Conservation (phyloP, 1,140 invertebrate species). For the Pseudomyrmex sp. region DNA sequence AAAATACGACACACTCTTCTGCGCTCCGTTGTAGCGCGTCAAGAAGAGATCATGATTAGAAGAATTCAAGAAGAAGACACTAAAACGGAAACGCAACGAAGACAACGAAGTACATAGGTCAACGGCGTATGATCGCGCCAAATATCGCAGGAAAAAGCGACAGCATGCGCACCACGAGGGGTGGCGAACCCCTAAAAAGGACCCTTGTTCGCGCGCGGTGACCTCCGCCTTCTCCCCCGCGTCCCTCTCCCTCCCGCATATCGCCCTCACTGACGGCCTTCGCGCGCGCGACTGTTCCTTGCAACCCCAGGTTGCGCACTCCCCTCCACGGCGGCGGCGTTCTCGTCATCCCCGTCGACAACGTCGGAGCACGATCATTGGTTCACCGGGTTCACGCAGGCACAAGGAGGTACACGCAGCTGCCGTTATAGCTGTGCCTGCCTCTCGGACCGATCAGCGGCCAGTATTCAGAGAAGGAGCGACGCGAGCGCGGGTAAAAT, state of each 20-base stretch:
- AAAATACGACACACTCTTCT: too few relatives aligned
- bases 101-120: not conserved
- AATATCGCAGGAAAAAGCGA: not conserved
- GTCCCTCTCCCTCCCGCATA: conserved; percentile 55
- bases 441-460: conserved; percentile 70
- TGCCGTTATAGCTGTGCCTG: conserved; percentile 68
- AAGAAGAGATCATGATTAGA: too few relatives aligned
- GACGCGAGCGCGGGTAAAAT: conserved; percentile 66
- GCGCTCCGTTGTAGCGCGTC: too few relatives aligned
- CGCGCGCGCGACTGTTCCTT: conserved; percentile 71
- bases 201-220: conserved; percentile 74
- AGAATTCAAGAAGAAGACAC: too few relatives aligned
- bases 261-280: conserved; percentile 58
- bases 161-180: conserved; percentile 67
- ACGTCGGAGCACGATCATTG: conserved; percentile 78
- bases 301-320: conserved; percentile 63
- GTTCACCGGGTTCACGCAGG: conserved; percentile 79
- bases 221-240: conserved; percentile 72
- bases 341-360: conserved; percentile 71
- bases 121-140: conserved; percentile 59
- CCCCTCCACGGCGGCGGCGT: conserved; percentile 59
- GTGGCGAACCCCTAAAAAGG: conserved; percentile 80
- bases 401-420: conserved; percentile 78
- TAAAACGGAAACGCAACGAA: too few relatives aligned
- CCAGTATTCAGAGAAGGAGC: conserved; percentile 68